Base-by-base conservation (phyloP, 2,797 vertebrate genomes). In the Syngnathus acus region DNA sequence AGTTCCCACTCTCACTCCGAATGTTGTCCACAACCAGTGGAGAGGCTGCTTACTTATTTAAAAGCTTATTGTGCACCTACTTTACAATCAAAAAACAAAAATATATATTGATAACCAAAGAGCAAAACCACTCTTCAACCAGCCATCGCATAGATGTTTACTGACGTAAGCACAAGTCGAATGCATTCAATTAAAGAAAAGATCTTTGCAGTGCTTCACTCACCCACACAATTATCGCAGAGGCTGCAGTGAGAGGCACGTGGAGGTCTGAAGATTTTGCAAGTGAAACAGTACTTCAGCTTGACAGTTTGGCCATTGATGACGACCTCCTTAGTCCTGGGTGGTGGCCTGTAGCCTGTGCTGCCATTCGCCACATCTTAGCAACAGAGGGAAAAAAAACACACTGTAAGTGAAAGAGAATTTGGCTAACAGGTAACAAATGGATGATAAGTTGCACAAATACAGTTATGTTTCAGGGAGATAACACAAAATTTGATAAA, bases 181-280 rank as follows among this genome's bases (percentile, higher is more conserved):
- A 45, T 11, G 43, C 10, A 11, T 45, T 13, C 39, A 2, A 10
- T n/a, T 42, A 61, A 61, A 40, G 57, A 39, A n/a, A 0, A 61
- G 10, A 61, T 0, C 7, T 54, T 21, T 26, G 10, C 13, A 54
- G 53, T 59, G 5, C 38, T 43, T 16, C 17, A 90, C 96, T 96
- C 87, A 98, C 96, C 96, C 90, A 98, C 96, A 88, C 96, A 98
- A 91, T 98, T 98, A 92, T 98, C 96, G 83, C 96, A 98, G 84
- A 98, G 94, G 91, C 96, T 98, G 89, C 96, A 98, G 84, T 98
- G 96, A 70, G 96, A 98, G 88, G 96, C 95, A 80, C 96, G 94
- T 55, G 96, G 96, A 38, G 96, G 96, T 86, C 96, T 94, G 90
- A 98, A 98, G 88, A 98, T 97, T 90, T 97, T 97, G 91, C 96